These are phyloP conservation scores for Dendrolimus kikuchii DNA, from an alignment of 1,140 invertebrate species.

Conservation along the genomic window DNA sequence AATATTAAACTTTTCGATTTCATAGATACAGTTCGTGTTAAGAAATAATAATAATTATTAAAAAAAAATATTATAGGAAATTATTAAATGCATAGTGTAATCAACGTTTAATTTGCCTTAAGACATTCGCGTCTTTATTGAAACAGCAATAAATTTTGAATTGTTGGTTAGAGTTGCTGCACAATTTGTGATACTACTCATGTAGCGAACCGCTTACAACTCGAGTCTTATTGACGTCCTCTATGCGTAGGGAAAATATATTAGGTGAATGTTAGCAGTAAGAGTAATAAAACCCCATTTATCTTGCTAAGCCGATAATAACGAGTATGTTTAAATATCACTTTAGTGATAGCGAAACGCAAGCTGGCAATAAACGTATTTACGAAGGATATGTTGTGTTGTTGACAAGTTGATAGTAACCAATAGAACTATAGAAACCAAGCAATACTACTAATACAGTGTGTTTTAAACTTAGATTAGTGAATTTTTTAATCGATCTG, in stretches of 20 bases:
- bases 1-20: conserved; percentile 19
- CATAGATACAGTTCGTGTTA: not conserved
- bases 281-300: conserved; percentile 59
- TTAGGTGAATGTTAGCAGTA: conserved; percentile 61
- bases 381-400: too few species aligned
- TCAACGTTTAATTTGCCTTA: conserved; percentile 58
- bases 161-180: conserved; percentile 49
- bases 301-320: conserved; percentile 19
- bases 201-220: conserved; percentile 57
- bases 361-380: conserved; percentile 3
- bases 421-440: too few species aligned
- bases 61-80: conserved; percentile 15
- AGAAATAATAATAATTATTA: not conserved
- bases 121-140: conserved; percentile 43
- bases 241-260: conserved; percentile 63
- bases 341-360: conserved; percentile 4
- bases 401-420: too few species aligned
- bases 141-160: conserved; percentile 65
- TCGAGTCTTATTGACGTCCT: conserved; percentile 56
- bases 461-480: too few species aligned
- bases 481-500: conserved; percentile 27
- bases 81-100: conserved; percentile 26
- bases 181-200: conserved; percentile 62
- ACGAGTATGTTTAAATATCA: conserved; percentile 5
- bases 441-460: too few species aligned